Base-by-base conservation (phyloP, 2,797 vertebrate genomes). In the Neosilurus mollespiculum region DNA sequence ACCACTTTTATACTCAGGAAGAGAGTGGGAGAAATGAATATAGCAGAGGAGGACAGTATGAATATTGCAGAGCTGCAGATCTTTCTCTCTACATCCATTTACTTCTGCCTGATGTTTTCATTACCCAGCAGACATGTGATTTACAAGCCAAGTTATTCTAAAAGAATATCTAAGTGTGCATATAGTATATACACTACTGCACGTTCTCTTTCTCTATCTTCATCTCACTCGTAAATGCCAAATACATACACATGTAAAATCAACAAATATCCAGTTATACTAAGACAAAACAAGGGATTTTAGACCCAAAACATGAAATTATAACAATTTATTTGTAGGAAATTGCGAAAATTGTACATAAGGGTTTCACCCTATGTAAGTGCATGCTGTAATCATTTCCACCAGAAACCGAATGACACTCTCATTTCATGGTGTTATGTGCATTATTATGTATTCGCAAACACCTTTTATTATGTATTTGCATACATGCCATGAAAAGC, bases 91-190 rank as follows among this genome's bases (percentile, higher is more conserved):
- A 67, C 78, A 49, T 67, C 69, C 81, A 54, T 75, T 81, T 83
- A 26, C 65, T 34, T 69, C 76, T 88, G 76, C 59, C 81, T 81
- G 83, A 88, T 84, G 87, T 84, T 87, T 88, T 88, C 84, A 88
- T 88, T 88, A 86, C 78, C 83, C 71, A 83, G 81, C 86, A 85
- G 76, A 61, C 78, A 70, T 79, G 84, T 86, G 85, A 88, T 90
- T 88, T 88, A 87, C 56, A 83, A 86, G 81, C 67, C 75, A 78
- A 81, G 20, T 73, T 73, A 34, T 34, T 43, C 43, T 65, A 59
- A 24, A 16, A 56, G 56, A 79, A 77, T 81, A 58, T 24, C 62
- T 81, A 83, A 65, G 54, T 69, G 80, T 83, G 84, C 73, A 81
- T 73, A 85, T 80, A 43, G 37, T 43, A 84, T 85, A 81, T 71